Percentiles rank a stretch among this genome's conserved stretches.
These are phyloP conservation scores for Helicoverpa assulta DNA, from an alignment of 2,888 invertebrate genomes.

Conservation along the genomic window DNA sequence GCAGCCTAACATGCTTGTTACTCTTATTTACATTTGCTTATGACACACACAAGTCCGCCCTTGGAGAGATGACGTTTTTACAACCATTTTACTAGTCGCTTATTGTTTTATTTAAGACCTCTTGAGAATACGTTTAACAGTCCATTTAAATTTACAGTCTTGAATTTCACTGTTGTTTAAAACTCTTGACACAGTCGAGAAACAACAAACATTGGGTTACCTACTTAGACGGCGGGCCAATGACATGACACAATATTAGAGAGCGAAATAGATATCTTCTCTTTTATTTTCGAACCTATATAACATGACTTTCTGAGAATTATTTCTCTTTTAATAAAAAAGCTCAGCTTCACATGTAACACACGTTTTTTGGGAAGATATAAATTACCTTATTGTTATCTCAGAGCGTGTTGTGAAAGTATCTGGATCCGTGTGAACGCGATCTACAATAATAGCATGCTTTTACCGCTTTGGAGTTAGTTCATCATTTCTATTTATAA, in stretches of 20 bases:
- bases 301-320: no score
- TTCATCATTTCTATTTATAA: conserved; percentile 36
- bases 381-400: conserved; percentile 18
- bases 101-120: conserved; percentile 13
- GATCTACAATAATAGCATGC: conserved; percentile 26
- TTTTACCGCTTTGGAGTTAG: conserved; percentile 39
- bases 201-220: neutral
- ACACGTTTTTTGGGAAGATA: conserved; percentile 1
- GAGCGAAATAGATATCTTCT: no score
- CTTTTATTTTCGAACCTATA: no score
- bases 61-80: conserved; percentile 14
- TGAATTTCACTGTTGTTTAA: neutral
- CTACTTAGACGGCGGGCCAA: no score
- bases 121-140: conserved; percentile 3
- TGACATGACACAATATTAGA: no score
- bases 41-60: neutral
- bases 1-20: neutral
- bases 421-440: conserved; percentile 9
- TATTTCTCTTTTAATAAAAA: neutral
- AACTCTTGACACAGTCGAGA: neutral
- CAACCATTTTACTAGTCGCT: conserved; percentile 6
- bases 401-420: conserved; percentile 27
- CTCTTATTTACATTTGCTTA: neutral
- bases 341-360: neutral
- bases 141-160: neutral